Percentiles rank a stretch among this genome's conserved stretches.
Conservation (phyloP, 1,140 invertebrate species). For the Venturia canescens region DNA sequence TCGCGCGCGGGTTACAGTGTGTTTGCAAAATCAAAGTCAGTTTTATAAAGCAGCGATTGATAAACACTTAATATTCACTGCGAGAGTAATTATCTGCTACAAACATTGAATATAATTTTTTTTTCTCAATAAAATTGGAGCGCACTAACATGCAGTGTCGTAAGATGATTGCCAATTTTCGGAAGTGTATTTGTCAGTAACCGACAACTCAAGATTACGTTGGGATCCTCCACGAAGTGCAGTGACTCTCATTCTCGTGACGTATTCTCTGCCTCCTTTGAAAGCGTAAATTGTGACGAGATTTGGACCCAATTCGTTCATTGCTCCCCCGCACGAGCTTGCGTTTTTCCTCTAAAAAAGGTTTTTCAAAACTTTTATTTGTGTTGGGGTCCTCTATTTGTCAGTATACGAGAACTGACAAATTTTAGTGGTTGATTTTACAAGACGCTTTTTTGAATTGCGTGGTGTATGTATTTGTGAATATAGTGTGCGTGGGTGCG, state of each 20-base stretch:
- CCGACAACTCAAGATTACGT: conserved; percentile 70
- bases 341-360: background rate
- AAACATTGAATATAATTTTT: no score
- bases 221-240: conserved; percentile 56
- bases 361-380: background rate
- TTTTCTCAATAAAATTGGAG: background rate
- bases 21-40: no score
- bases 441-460: background rate
- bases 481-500: background rate
- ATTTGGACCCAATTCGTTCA: conserved; percentile 66
- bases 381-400: background rate
- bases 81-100: no score
- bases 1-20: no score
- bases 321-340: conserved; percentile 27
- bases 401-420: background rate
- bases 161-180: conserved; percentile 78
- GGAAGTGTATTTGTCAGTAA: conserved; percentile 76
- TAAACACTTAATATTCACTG: no score
- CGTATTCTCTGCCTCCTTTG: conserved; percentile 73
- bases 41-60: no score
- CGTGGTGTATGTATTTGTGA: background rate
- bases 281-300: conserved; percentile 74
- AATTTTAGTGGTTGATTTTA: no score
- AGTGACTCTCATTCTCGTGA: conserved; percentile 73
- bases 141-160: conserved; percentile 73